A percentile compares a stretch with the other conserved stretches of the same genome.
Conservation (phyloP, 2,888 invertebrate genomes). For the Euzophera pinguis region DNA sequence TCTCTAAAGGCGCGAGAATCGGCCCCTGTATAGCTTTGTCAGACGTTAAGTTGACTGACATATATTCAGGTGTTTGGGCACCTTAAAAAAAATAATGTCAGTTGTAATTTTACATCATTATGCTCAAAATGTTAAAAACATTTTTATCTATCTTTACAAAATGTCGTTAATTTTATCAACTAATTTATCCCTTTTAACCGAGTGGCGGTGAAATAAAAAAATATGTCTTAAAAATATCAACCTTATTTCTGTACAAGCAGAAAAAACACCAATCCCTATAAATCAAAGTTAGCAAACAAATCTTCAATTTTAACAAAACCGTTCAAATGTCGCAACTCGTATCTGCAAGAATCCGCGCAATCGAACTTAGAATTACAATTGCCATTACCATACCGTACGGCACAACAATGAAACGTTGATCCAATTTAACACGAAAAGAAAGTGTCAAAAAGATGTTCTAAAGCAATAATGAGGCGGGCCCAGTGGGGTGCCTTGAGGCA, state of each 20-base stretch:
- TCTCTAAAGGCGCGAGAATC: no score
- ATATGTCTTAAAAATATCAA: no score
- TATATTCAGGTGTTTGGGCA: no score
- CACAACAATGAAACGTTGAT: constrained; percentile 56
- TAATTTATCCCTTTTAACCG: background rate
- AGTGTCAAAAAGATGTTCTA: constrained; percentile 50
- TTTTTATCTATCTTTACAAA: no score
- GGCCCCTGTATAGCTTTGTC: no score
- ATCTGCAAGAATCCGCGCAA: constrained; percentile 35
- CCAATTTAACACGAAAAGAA: constrained; percentile 58
- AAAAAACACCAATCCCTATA: background rate
- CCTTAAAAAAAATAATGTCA: no score
- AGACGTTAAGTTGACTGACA: no score
- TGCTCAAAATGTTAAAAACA: no score
- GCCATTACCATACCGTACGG: constrained; percentile 55
- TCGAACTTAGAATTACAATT: constrained; percentile 48
- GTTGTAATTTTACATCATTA: no score
- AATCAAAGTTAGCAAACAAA: constrained; percentile 1
- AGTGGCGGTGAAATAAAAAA: no score
- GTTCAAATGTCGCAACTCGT: background rate
- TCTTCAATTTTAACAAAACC: background rate
- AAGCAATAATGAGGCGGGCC: constrained; percentile 64
- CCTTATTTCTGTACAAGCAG: no score
- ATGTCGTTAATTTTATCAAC: no score
- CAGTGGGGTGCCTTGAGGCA: constrained; percentile 58